phyloP scores from a whole-genome alignment of 2,888 invertebrate genomes.

The Syrista parreyssii region DNA sequence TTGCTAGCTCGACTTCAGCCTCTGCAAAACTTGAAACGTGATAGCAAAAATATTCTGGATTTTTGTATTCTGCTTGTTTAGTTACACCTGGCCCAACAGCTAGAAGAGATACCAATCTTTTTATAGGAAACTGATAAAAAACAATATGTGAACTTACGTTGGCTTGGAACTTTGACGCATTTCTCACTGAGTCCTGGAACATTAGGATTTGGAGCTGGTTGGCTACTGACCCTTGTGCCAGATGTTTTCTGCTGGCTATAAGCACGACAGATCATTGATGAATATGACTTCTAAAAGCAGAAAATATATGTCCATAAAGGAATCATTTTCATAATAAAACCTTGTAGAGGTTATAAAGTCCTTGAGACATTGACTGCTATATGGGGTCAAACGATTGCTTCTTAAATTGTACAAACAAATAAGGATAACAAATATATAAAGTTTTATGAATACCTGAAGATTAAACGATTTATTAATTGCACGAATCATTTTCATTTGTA shows the following conservation, averaged over 20 bases:
- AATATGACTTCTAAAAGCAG: neutral
- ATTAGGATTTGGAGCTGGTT: slow-evolving; percentile 46
- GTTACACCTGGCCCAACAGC: slow-evolving; percentile 81
- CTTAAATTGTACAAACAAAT: neutral
- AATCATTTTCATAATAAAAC: neutral
- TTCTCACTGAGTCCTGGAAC: slow-evolving; percentile 75
- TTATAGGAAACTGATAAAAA: slow-evolving; percentile 2
- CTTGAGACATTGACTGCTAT: neutral
- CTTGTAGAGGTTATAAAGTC: neutral
- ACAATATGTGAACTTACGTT: slow-evolving; percentile 42
- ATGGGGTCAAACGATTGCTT: neutral
- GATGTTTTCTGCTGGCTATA: neutral
- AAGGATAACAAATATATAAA: neutral
- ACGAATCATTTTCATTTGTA: slow-evolving; percentile 28
- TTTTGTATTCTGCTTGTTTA: slow-evolving; percentile 81
- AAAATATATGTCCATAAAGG: neutral
- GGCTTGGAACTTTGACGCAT: slow-evolving; percentile 49
- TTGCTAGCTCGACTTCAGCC: slow-evolving; percentile 87
- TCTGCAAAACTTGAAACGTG: slow-evolving; percentile 82
- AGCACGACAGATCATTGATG: neutral
- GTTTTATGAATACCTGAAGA: slow-evolving; percentile 25
- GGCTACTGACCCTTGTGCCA: neutral
- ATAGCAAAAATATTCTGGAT: slow-evolving; percentile 89
- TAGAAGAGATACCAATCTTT: slow-evolving; percentile 38
- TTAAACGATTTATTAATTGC: slow-evolving; percentile 19